Base-by-base conservation (phyloP, 2,888 invertebrate genomes). In the Synergus gifuensis region DNA sequence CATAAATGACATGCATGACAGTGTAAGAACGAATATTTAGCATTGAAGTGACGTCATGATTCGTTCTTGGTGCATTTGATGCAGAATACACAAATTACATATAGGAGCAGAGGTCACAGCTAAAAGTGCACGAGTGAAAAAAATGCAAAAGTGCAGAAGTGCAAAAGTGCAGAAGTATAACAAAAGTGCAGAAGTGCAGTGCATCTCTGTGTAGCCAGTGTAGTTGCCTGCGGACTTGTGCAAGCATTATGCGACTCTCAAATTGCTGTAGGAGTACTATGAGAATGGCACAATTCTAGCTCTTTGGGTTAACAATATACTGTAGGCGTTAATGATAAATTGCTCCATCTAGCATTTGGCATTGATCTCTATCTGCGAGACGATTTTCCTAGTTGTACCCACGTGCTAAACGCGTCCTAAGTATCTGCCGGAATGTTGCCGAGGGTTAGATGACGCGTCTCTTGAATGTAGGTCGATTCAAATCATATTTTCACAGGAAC, bases 321-420 rank as follows among this genome's bases (percentile, higher is more conserved):
- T 85, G 92, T 91, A 87, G 91, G 92, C 89, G 92, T 85, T 86
- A 87, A 88, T 89, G 89, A 89, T 86, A 88, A 89, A 90, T 91
- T 89, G 87, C 88, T 81, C 86, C 86, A 88, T 87, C 82, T 82
- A 80, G 82, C 83, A 86, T 88, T 89, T 90, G 91, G 91, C 91
- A 92, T 91, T 92, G 92, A 91, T 91, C 91, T 88, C 89, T 90
- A 90, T 90, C 88, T 89, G 85, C 87, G 89, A 73, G 54, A 54
- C 73, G 73, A 73, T 73, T 73, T 54, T 73, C 54, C 73, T 46
- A 69, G 46, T 54, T 69, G 69, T 69, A 49, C 28, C 16, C 28
- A 28, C 22, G 69, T 46, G 69, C 22, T 69, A 69, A 69, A 69
- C 69, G 28, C 54, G 73, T 54, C 73, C 73, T 54, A 73, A 73